Base-by-base conservation (phyloP, 1,140 invertebrate genomes). In the Drosophila littoralis region DNA sequence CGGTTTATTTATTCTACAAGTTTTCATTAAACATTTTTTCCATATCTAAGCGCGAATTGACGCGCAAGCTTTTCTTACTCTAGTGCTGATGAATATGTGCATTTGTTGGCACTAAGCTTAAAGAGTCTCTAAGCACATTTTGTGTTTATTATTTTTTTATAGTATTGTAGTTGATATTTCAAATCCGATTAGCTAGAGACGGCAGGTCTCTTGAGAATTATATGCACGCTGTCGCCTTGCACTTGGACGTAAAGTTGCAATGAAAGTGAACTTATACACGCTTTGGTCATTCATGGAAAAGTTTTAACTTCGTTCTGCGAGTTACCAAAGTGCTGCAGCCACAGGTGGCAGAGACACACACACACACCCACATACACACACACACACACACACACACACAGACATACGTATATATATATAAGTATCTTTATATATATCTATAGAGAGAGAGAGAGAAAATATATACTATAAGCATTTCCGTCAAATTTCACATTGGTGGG, bases 401-500 rank as follows among this genome's bases (percentile, higher is more conserved):
- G 46, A 46, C 6, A 71, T 1, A 61, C 7, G 38, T 32, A 43
- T 3, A 22, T n/a, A 58, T 8, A 0, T 2, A 42, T 7, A 15
- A 8, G n/a, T 32, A 32, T 50, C 9, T 32, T 28, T 32, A 35
- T 2, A 28, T 42, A 32, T n/a, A 43, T 22, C 7, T 13, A 22
- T 28, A 40, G 43, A 33, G 45, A 33, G 6, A 67, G 46, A 35
- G 8, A 22, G 52, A 40, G 45, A 35, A 46, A n/a, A 12, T 52
- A 50, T 57, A 52, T 38, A 22, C 0, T 57, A 51, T 66, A 35
- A 48, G 35, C 38, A 33, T 50, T 69, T 61, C 42, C 66, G 58
- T 69, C 57, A 74, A 68, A 74, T 74, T 67, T 60, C 28, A 60
- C 57, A 60, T 73, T 74, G 48, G 50, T 52, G 46, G 50, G 10